phyloP scores from a whole-genome alignment of 2,888 invertebrate genomes.

The Caenorhabditis doughertyi region DNA sequence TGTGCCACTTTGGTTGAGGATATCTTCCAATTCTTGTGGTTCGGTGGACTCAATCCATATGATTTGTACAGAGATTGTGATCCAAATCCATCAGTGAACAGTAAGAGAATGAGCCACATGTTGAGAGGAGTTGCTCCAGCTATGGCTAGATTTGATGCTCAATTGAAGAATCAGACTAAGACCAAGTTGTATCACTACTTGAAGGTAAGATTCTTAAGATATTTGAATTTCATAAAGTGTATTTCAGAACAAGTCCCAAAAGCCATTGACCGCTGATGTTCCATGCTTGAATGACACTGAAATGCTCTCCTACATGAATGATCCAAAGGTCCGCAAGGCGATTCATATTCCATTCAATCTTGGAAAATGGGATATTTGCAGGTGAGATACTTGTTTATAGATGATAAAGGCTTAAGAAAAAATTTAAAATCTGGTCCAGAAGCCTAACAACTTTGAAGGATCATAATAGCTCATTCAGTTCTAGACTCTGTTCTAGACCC shows the following conservation, averaged over 20 bases:
- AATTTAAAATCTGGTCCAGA: no score
- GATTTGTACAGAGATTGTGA: constrained; percentile 79
- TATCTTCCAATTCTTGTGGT: constrained; percentile 82
- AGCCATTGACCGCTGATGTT: constrained; percentile 71
- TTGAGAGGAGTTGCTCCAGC: constrained; percentile 71
- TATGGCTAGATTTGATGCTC: constrained; percentile 54
- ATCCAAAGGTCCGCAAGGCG: constrained; percentile 75
- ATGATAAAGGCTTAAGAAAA: no score
- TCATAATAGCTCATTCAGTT: no score
- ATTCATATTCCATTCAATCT: constrained; percentile 78
- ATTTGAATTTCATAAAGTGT: not conserved
- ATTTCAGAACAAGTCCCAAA: constrained; percentile 50
- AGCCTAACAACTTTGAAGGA: not conserved
- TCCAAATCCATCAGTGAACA: constrained; percentile 79
- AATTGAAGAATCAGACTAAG: constrained; percentile 56
- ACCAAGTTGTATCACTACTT: constrained; percentile 35
- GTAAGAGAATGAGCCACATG: constrained; percentile 75
- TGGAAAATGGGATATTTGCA: constrained; percentile 79
- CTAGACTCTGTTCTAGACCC: no score
- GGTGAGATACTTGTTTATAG: no score
- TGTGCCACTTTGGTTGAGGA: constrained; percentile 79
- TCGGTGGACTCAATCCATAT: constrained; percentile 81
- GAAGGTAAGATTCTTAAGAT: constrained; percentile 24
- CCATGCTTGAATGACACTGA: constrained; percentile 82
- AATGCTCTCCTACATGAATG: constrained; percentile 80